A percentile compares a stretch with the other conserved stretches of the same genome.
Conservation (phyloP, 2,888 invertebrate species). For the Pantelozetes paolii region DNA sequence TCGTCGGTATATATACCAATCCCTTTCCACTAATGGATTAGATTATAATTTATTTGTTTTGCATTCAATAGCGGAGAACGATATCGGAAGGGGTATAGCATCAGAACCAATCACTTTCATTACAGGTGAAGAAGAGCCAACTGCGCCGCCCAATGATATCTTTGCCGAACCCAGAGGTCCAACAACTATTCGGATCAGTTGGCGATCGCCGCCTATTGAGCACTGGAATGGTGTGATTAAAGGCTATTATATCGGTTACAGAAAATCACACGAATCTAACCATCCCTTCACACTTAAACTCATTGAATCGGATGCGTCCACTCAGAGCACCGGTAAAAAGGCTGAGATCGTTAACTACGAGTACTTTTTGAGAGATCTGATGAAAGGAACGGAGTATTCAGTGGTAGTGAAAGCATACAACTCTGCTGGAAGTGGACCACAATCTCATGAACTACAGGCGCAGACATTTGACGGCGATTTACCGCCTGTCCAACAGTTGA, state of each 20-base stretch:
- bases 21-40: no score
- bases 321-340: background rate
- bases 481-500: constrained; percentile 47
- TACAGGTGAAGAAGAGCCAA: constrained; percentile 49
- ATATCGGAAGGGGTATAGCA: constrained; percentile 47
- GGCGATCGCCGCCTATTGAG: constrained; percentile 48
- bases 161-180: constrained; percentile 46
- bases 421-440: constrained; percentile 47
- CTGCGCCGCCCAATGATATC: constrained; percentile 47
- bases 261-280: constrained; percentile 43
- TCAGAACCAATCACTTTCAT: constrained; percentile 46
- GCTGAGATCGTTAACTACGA: constrained; percentile 42
- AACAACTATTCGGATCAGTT: constrained; percentile 46
- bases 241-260: constrained; percentile 48
- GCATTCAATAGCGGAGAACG: no score
- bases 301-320: constrained; percentile 46
- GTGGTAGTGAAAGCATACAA: constrained; percentile 48
- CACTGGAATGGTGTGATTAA: constrained; percentile 48
- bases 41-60: no score
- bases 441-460: constrained; percentile 46
- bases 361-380: constrained; percentile 47
- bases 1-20: no score
- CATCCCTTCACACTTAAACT: constrained; percentile 47
- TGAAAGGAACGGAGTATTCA: constrained; percentile 47
- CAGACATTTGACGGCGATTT: constrained; percentile 48